Percentiles rank a stretch among this genome's conserved stretches.
These are phyloP conservation scores for Asbolus verrucosus DNA, from an alignment of 1,140 invertebrate genomes.

Conservation along the genomic window DNA sequence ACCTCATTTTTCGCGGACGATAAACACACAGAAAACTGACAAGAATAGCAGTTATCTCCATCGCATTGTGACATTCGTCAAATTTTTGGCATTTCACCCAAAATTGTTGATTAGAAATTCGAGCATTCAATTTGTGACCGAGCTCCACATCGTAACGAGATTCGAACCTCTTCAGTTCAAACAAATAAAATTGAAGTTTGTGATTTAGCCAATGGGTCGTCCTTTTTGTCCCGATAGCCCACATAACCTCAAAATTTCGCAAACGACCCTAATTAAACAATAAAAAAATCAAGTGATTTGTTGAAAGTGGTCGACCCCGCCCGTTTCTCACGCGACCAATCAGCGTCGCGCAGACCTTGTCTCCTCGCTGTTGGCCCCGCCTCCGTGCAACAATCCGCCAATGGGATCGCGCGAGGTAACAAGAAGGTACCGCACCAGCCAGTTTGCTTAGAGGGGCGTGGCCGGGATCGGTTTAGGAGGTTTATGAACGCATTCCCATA, in stretches of 20 bases:
- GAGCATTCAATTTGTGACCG: no score
- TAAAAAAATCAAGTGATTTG: conserved; percentile 5
- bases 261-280: conserved; percentile 1
- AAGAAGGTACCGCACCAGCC: background rate
- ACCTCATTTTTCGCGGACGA: no score
- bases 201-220: conserved; percentile 17
- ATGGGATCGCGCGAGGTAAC: background rate
- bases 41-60: no score
- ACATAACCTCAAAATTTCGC: background rate
- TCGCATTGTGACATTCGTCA: no score
- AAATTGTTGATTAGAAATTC: no score
- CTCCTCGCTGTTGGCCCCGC: background rate
- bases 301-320: background rate
- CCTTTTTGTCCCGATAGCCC: conserved; percentile 44
- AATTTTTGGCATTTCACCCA: no score
- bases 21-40: no score
- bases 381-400: background rate
- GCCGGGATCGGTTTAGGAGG: conserved; percentile 8
- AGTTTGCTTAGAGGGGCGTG: background rate
- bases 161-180: no score
- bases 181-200: background rate
- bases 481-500: conserved; percentile 12
- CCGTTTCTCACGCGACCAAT: conserved; percentile 8
- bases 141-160: no score
- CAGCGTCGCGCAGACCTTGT: background rate